Evolutionary conservation across 2,888 invertebrate genomes (phyloP), one percentile per base, ranked within the genome.

Genomic region (Ganaspis brasiliensis): DNA sequence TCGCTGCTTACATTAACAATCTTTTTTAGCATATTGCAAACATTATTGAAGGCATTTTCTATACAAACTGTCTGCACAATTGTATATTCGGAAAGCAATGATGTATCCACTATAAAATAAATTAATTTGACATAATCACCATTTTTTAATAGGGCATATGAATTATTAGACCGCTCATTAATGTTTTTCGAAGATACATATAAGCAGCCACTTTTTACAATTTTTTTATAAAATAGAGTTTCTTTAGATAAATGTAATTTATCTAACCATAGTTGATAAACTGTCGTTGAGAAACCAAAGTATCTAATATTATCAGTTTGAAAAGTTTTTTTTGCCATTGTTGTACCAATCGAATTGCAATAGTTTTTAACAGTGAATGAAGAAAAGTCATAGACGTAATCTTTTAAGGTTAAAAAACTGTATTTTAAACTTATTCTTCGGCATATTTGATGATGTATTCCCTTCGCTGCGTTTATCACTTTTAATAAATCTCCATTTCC

Each of bases 101-200:
- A 31, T 26, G 52, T 26, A 45, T 73, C 35, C 14, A 76, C 74
- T 49, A 74, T 35, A 74, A 79, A 79, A 40, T 31, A 19, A 14
- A 49, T 14, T 10, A 79, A 14, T 56, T 63, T 21, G 0, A 79
- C 75, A 12, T 74, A 40, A n/a, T 55, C 56, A 12, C 74, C 45
- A 24, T 52, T 56, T 14, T 73, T 26, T 21, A 73, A 37, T 59
- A 72, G 12, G 3, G 76, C 76, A 49, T 72, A 76, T 75, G 55
- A 67, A 74, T 16, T 49, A 16, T 74, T 78, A 49, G 16, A 76
- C 55, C 35, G 61, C 31, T 24, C 12, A 52, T 61, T 67, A 67
- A 40, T 37, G 72, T 75, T 76, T 6, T 1, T 0, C n/a, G 72
- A 74, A 4, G 31, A 31, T 31, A 31, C 31, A 6, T 31, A 31